Percentiles rank a stretch among this genome's conserved stretches.
Evolutionary conservation across 2,888 invertebrate genomes (phyloP).

Genomic region (Tyria jacobaeae): DNA sequence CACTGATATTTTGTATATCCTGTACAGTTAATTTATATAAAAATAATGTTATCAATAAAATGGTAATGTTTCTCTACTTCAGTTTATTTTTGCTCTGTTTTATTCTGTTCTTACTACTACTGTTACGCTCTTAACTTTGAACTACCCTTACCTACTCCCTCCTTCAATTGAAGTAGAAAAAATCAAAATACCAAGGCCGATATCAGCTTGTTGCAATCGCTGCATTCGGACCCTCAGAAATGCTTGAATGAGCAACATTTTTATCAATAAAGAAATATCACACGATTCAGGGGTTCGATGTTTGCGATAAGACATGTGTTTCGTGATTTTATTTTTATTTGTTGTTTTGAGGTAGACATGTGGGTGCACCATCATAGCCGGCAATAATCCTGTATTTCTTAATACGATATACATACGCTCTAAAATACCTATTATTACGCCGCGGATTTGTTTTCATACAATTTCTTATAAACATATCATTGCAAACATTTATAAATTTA

Average conservation of each 20-base stretch:
- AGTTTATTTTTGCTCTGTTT: too few relatives aligned
- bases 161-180: slow-evolving; percentile 63
- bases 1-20: too few relatives aligned
- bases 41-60: too few relatives aligned
- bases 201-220: slow-evolving; percentile 71
- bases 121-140: background rate
- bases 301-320: slow-evolving; percentile 54
- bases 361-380: background rate
- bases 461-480: background rate
- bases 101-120: too few relatives aligned
- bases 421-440: background rate
- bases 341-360: background rate
- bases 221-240: slow-evolving; percentile 63
- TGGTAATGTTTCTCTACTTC: too few relatives aligned
- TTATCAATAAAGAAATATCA: slow-evolving; percentile 64
- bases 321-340: background rate
- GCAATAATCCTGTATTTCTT: background rate
- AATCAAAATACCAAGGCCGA: slow-evolving; percentile 70
- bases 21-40: too few relatives aligned
- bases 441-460: background rate
- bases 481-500: background rate
- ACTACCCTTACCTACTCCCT: slow-evolving; percentile 41
- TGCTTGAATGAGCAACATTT: slow-evolving; percentile 64
- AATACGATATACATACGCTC: background rate
- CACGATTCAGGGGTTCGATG: slow-evolving; percentile 43